Evolutionary conservation across 2,888 invertebrate species (phyloP).

Genomic region (Andrena haemorrhoa): DNA sequence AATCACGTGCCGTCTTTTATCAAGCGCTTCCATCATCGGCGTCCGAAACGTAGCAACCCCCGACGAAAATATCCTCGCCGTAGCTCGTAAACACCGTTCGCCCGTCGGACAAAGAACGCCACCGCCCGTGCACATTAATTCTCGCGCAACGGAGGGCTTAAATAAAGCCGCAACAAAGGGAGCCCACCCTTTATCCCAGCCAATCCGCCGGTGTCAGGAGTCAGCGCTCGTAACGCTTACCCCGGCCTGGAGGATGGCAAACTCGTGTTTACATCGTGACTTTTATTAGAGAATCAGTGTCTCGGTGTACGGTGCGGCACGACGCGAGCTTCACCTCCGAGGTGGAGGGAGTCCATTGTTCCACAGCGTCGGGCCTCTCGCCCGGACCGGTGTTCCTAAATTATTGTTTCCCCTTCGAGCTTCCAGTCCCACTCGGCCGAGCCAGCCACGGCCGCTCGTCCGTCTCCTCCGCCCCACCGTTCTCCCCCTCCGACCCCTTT

Average conservation of each 20-base stretch:
- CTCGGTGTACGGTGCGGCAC: conserved; percentile 54
- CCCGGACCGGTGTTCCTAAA: conserved; percentile 67
- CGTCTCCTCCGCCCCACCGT: not conserved
- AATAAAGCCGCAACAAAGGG: conserved; percentile 41
- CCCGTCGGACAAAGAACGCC: conserved; percentile 17
- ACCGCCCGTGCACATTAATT: conserved; percentile 40
- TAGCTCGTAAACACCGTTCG: not conserved
- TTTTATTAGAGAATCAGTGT: conserved; percentile 77
- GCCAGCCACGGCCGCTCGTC: conserved; percentile 8
- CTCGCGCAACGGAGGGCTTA: conserved; percentile 6
- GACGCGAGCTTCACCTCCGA: conserved; percentile 37
- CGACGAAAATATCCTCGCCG: not conserved
- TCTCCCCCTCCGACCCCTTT: conserved; percentile 15
- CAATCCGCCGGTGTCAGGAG: conserved; percentile 27
- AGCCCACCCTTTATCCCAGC: conserved; percentile 22
- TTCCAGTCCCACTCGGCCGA: conserved; percentile 31
- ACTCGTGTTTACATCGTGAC: conserved; percentile 61
- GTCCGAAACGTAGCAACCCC: not conserved
- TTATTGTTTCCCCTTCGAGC: conserved; percentile 70
- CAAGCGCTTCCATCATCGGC: not conserved
- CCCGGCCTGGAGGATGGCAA: conserved; percentile 30
- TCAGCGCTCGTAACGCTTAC: conserved; percentile 42
- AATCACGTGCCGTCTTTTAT: not conserved
- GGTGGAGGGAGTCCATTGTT: conserved; percentile 58
- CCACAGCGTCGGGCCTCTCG: conserved; percentile 48